Percentiles rank a stretch among this genome's conserved stretches.
Conservation (phyloP, 2,113 vertebrate genomes). For the Sinocyclocheilus maitianheensis region DNA sequence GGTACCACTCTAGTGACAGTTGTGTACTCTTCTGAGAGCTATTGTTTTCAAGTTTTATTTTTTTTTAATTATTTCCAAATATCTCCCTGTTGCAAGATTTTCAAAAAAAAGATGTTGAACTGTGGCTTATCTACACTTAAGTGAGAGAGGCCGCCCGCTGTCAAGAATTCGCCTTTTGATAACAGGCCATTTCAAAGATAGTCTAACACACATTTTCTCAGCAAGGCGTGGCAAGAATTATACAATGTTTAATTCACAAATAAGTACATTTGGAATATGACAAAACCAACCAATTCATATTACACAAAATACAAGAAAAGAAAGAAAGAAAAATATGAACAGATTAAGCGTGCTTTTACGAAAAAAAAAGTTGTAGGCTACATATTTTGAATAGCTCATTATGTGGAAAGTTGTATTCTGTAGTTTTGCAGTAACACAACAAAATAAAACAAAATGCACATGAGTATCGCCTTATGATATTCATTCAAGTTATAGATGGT, state of each 20-base stretch:
- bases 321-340: background rate
- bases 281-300: background rate
- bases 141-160: too few species aligned
- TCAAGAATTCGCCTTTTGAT: background rate
- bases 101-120: too few species aligned
- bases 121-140: too few species aligned
- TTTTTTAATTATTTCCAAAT: too few species aligned
- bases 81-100: too few species aligned
- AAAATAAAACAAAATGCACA: background rate
- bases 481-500: background rate
- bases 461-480: too few species aligned
- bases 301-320: background rate
- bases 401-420: background rate
- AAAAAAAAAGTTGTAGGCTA: background rate
- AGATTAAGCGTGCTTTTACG: background rate
- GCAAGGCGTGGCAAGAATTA: background rate
- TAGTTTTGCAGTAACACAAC: background rate
- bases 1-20: too few species aligned
- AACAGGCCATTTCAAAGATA: conserved; percentile 14
- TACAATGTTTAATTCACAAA: background rate
- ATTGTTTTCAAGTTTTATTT: too few species aligned
- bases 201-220: background rate
- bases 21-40: too few species aligned
- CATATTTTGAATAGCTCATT: background rate
- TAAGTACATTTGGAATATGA: background rate